Evolutionary conservation across 2,797 vertebrate genomes (phyloP).

Genomic region (Phataginus tricuspis): DNA sequence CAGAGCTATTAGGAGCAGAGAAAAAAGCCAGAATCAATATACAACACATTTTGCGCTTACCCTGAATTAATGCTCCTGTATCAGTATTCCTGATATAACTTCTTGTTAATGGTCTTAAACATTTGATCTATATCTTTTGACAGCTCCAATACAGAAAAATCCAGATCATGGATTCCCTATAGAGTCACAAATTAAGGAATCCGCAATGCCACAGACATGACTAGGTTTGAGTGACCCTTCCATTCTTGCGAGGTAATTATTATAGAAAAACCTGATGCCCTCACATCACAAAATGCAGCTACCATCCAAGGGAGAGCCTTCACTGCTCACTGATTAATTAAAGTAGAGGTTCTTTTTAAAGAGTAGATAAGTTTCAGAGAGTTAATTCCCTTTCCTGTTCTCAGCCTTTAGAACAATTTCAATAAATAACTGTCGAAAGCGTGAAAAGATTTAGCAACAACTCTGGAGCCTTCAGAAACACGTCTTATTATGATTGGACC

Average conservation of each 20-base stretch:
- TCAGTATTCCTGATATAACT: slow-evolving; percentile 74
- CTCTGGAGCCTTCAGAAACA: neutral
- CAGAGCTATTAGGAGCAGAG: slow-evolving; percentile 79
- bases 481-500: neutral
- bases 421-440: neutral
- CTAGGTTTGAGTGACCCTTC: neutral
- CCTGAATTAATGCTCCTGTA: slow-evolving; percentile 75
- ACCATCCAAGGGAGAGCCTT: neutral
- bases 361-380: neutral
- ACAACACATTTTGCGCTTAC: slow-evolving; percentile 60
- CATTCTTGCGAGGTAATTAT: neutral
- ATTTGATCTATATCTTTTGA: slow-evolving; percentile 79
- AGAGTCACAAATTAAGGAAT: slow-evolving; percentile 45
- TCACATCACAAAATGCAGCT: neutral
- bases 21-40: slow-evolving; percentile 81
- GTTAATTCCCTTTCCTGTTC: neutral
- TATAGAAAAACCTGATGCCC: neutral
- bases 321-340: neutral
- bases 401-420: neutral
- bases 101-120: slow-evolving; percentile 78
- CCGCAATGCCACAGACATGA: neutral
- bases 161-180: slow-evolving; percentile 10
- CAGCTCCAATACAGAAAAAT: slow-evolving; percentile 76
- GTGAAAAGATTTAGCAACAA: neutral
- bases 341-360: neutral